phyloP scores from a whole-genome alignment of 2,113 vertebrate species.

The Menura novaehollandiae region DNA sequence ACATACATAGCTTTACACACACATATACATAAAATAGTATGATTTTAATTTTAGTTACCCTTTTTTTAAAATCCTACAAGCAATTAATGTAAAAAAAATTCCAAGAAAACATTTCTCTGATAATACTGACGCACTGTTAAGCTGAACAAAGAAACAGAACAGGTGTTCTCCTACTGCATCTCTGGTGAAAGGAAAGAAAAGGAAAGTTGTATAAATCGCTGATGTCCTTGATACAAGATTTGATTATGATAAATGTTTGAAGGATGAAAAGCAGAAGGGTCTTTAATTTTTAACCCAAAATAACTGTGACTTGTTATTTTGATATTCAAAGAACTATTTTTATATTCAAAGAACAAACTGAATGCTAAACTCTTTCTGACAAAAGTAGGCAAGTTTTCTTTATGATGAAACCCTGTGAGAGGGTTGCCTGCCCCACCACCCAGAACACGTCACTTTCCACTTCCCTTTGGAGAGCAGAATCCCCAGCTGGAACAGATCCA shows the following conservation, averaged over 20 bases:
- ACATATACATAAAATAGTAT: background rate
- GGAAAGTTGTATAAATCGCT: background rate
- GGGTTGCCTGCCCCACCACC: background rate
- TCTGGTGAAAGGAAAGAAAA: background rate
- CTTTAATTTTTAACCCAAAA: background rate
- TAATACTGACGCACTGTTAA: background rate
- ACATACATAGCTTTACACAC: background rate
- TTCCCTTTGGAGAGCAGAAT: background rate
- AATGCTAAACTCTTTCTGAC: background rate
- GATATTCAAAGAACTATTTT: background rate
- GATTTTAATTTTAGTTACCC: background rate
- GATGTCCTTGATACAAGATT: background rate
- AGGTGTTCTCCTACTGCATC: background rate
- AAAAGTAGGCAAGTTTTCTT: background rate
- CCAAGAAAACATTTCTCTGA: background rate
- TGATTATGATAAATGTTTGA: background rate
- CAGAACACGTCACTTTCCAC: accelerated
- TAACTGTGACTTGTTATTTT: background rate
- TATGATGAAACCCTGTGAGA: background rate
- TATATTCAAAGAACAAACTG: background rate
- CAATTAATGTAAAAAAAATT: background rate
- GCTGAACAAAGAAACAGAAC: background rate
- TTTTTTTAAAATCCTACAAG: background rate
- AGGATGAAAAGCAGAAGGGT: background rate
- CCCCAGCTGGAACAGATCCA: background rate